Evolutionary conservation across 2,888 invertebrate species (phyloP).

Genomic region (Prenolepis imparis): DNA sequence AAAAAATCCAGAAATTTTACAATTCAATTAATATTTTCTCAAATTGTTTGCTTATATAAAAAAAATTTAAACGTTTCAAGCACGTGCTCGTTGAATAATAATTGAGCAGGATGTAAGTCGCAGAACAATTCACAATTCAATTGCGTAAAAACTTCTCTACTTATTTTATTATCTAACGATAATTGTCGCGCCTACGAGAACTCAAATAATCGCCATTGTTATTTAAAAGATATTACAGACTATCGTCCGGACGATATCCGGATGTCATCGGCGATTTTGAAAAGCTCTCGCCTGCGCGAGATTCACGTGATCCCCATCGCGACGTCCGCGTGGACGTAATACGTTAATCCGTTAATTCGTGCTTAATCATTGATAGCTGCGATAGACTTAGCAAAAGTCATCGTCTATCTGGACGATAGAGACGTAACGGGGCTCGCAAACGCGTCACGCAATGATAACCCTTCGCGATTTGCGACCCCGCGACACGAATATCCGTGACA

Average conservation of each 20-base stretch:
- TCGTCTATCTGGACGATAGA: conserved; percentile 37
- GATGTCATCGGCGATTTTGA: conserved; percentile 22
- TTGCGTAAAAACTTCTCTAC: conserved; percentile 3
- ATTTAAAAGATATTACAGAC: not conserved
- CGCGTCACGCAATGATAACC: conserved; percentile 69
- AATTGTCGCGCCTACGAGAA: conserved; percentile 6
- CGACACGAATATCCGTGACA: conserved; percentile 68
- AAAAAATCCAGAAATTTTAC: not conserved
- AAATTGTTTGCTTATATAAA: not conserved
- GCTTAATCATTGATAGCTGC: conserved; percentile 45
- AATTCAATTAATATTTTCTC: not conserved
- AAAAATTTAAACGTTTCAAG: not conserved
- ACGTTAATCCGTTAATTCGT: conserved; percentile 20
- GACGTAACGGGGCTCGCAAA: conserved; percentile 37
- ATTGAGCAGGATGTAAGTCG: not conserved
- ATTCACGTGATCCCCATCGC: conserved; percentile 62
- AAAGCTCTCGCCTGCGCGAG: conserved; percentile 31
- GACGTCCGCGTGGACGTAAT: conserved; percentile 33
- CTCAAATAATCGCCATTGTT: not conserved
- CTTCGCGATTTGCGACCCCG: conserved; percentile 61
- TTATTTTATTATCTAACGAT: conserved; percentile 1
- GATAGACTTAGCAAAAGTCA: conserved; percentile 20
- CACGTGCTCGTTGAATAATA: not conserved
- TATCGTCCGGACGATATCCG: not conserved
- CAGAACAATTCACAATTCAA: not conserved